Base-by-base conservation (phyloP, 2,888 invertebrate genomes). In the Nemotelus pantherinus region DNA sequence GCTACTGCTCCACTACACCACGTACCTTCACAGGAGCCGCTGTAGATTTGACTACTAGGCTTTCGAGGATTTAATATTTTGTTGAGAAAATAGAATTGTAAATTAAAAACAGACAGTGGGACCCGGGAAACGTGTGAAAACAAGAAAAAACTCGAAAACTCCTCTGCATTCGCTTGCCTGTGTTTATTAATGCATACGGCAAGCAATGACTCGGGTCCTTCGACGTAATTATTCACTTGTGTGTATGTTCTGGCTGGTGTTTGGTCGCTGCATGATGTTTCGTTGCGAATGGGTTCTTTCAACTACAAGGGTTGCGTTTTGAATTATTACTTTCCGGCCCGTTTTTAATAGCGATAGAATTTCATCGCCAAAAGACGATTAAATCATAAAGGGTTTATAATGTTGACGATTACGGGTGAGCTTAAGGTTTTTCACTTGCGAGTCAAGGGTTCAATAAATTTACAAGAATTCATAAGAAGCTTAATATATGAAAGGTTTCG, bases 51-150 rank as follows among this genome's bases (percentile, higher is more conserved):
- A 7, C 25, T 9, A 43, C 63, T 41, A 63, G 43, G 43, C 63
- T 63, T 41, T 63, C n/a, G 4, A 63, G 63, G 43, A 25, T 41
- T 63, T 63, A 63, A 63, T 25, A n/a, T n/a, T 25, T 48, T 48
- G 48, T 47, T n/a, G 48, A 3, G 48, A 45, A 50, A 65, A 47
- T 63, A 43, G 64, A 44, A 10, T 64, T 64, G 64, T 44, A 44
- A 64, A 44, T 63, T 63, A 43, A 63, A 63, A 63, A 43, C 63
- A 41, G 63, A 63, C 63, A 63, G 63, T 63, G 25, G 63, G 43
- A 44, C 45, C 45, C 45, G 64, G 43, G 25, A 10, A 57, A 57
- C 25, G 57, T 57, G n/a, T 10, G 57, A 57, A 57, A 10, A 25
- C n/a, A 10, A 9, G 57, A 25, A 57, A 57, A 25, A 25, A 25